phyloP scores from a whole-genome alignment of 2,797 vertebrate genomes.

The Podarcis lilfordi region DNA sequence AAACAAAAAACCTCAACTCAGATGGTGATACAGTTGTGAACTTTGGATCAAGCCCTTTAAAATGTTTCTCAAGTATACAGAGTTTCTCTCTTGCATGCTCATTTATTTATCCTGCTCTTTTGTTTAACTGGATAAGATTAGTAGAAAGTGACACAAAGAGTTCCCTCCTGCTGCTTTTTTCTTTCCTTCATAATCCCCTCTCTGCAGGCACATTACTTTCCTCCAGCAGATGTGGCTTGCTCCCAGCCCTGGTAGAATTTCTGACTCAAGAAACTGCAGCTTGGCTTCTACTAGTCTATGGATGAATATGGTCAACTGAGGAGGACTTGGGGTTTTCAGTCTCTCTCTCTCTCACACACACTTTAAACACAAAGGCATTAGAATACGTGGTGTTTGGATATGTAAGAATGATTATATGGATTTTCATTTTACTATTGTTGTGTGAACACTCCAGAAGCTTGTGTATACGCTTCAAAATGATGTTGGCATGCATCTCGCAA shows the following conservation, averaged over 20 bases:
- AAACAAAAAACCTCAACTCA: background rate
- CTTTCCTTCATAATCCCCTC: background rate
- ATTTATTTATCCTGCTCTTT: conserved; percentile 3
- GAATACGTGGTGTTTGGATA: background rate
- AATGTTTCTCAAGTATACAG: background rate
- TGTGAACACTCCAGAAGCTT: background rate
- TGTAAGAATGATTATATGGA: background rate
- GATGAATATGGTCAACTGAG: background rate
- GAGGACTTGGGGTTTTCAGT: background rate
- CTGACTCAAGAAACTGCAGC: fast-evolving
- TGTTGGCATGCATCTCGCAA: background rate
- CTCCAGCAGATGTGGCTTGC: background rate
- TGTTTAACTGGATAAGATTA: background rate
- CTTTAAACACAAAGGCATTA: background rate
- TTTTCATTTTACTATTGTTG: background rate
- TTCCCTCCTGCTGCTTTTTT: background rate
- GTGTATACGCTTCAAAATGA: background rate
- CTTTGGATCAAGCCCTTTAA: background rate
- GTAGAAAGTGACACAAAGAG: background rate
- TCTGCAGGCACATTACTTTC: background rate
- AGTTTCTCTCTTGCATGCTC: background rate
- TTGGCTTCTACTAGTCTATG: background rate
- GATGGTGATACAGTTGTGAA: background rate
- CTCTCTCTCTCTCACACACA: background rate
- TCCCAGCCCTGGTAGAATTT: background rate